A percentile compares a stretch with the other conserved stretches of the same genome.
These are phyloP conservation scores for Upupa epops DNA, from an alignment of 2,113 vertebrate species.

Conservation along the genomic window DNA sequence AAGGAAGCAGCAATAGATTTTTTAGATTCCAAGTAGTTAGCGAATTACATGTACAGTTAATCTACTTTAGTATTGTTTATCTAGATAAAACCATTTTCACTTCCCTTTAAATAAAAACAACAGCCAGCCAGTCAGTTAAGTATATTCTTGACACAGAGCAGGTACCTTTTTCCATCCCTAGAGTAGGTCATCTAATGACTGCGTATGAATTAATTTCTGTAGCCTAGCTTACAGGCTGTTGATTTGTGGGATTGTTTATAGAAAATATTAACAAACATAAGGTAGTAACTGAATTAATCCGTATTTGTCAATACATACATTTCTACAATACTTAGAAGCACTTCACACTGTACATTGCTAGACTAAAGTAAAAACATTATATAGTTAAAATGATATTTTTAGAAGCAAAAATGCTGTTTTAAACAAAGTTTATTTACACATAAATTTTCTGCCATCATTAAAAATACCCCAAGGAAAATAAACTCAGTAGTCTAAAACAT, in stretches of 20 bases:
- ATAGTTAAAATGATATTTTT: background rate
- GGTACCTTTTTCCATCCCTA: background rate
- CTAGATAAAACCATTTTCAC: background rate
- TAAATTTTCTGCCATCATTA: background rate
- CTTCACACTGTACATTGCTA: background rate
- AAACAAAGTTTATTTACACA: background rate
- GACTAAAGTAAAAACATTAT: background rate
- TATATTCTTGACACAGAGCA: background rate
- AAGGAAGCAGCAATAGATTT: background rate
- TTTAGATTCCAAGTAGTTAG: background rate
- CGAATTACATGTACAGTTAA: background rate
- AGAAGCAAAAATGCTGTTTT: background rate
- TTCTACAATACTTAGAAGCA: background rate
- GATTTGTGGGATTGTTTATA: background rate
- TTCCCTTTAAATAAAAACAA: constrained; percentile 4
- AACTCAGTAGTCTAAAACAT: background rate
- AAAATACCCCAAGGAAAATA: background rate
- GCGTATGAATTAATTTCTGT: constrained; percentile 13
- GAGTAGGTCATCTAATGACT: constrained; percentile 4
- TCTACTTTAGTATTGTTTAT: background rate
- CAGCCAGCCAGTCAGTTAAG: background rate
- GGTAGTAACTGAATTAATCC: background rate
- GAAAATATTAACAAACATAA: background rate
- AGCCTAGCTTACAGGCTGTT: background rate
- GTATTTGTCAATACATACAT: background rate